Percentiles rank a stretch among this genome's conserved stretches.
phyloP scores from a whole-genome alignment of 1,140 invertebrate genomes.

The Drosophila lowei region DNA sequence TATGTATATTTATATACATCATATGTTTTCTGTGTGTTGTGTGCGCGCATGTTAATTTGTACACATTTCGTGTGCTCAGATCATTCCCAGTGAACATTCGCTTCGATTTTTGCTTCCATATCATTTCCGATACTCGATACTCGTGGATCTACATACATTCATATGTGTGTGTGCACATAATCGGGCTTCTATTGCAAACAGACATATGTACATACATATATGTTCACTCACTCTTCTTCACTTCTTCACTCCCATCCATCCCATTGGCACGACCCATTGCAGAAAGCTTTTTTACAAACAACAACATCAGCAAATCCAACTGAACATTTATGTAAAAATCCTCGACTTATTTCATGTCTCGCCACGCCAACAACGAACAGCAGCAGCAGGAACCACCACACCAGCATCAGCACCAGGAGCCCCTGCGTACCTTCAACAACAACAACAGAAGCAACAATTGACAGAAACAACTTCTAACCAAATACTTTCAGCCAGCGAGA shows the following conservation, averaged over 20 bases:
- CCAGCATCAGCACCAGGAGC: conserved; percentile 18
- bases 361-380: conserved; percentile 35
- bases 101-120: neutral
- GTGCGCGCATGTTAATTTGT: conserved; percentile 35
- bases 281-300: neutral
- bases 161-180: neutral
- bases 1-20: conserved; percentile 1
- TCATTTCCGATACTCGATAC: too few relatives aligned
- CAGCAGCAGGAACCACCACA: conserved; percentile 15
- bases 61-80: conserved; percentile 1
- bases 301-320: conserved; percentile 31
- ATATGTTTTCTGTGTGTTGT: conserved; percentile 13
- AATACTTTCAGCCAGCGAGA: conserved; percentile 52
- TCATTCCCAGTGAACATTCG: conserved; percentile 7
- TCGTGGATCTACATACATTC: too few relatives aligned
- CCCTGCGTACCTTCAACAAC: conserved; percentile 11
- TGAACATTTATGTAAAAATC: conserved; percentile 56
- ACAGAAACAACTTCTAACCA: conserved; percentile 36
- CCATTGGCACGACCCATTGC: conserved; percentile 1
- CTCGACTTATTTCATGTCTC: conserved; percentile 71
- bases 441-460: conserved; percentile 15
- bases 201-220: neutral
- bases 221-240: conserved; percentile 17
- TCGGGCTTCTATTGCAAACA: neutral
- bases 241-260: conserved; percentile 7